Conservation (phyloP, 35 echinoderm and acorn worm species). For the Lytechinus variegatus region DNA sequence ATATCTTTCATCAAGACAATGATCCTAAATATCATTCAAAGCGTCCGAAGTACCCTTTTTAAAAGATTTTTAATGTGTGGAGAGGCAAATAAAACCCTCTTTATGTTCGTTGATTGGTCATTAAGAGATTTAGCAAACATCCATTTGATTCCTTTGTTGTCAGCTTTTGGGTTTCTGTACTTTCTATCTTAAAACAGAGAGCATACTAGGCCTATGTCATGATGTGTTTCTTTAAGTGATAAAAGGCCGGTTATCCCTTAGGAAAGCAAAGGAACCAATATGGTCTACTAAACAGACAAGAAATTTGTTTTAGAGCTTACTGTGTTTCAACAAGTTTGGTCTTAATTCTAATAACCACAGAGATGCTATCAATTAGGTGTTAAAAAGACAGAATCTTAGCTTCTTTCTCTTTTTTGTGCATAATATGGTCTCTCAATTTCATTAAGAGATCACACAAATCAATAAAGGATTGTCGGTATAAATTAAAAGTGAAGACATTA, state of each 20-base stretch:
- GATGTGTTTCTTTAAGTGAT: background rate
- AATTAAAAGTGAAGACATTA: background rate
- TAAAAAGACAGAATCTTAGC: background rate
- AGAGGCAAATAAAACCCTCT: background rate
- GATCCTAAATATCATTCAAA: slow-evolving; percentile 1
- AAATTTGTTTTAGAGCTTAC: background rate
- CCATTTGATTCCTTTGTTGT: background rate
- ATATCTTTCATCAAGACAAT: background rate
- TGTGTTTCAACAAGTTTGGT: background rate
- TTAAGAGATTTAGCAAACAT: slow-evolving; percentile 27
- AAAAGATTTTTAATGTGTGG: slow-evolving; percentile 12
- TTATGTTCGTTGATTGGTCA: background rate
- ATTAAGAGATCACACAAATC: slow-evolving; percentile 6
- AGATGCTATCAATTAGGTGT: background rate
- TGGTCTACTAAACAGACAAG: background rate
- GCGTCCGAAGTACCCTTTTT: background rate
- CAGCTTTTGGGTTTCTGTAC: background rate
- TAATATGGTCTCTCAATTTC: background rate
- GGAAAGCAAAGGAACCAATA: background rate
- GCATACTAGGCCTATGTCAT: background rate
- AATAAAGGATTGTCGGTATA: background rate
- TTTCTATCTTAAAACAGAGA: background rate
- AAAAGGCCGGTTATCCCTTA: background rate
- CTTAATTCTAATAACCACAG: background rate
- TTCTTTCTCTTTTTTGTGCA: background rate